A percentile compares a stretch with the other conserved stretches of the same genome.
Evolutionary conservation across 2,888 invertebrate species (phyloP).

Genomic region (Tinea pellionella): DNA sequence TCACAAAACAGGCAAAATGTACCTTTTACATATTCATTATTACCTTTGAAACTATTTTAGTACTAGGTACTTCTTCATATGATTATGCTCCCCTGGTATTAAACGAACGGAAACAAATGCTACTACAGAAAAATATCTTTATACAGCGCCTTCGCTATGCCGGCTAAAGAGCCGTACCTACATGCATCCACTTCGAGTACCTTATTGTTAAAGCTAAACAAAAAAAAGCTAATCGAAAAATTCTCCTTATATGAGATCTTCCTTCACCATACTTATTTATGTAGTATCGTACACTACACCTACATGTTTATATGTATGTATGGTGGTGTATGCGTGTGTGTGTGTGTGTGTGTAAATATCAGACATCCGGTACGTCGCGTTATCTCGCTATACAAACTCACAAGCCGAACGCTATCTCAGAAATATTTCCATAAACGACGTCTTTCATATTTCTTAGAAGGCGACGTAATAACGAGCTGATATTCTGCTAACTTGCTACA

Average conservation of each 20-base stretch:
- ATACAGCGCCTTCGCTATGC: too few relatives aligned
- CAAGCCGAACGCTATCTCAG: slow-evolving; percentile 39
- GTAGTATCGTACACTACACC: background rate
- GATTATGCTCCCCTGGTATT: too few relatives aligned
- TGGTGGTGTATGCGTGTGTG: background rate
- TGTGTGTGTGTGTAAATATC: slow-evolving; percentile 9
- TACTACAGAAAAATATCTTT: too few relatives aligned
- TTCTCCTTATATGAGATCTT: background rate
- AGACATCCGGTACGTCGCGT: slow-evolving; percentile 25
- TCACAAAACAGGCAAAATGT: slow-evolving; percentile 27
- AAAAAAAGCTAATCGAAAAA: too few relatives aligned
- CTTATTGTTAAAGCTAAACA: too few relatives aligned
- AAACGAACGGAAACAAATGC: too few relatives aligned
- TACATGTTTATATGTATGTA: too few relatives aligned
- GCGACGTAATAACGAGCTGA: background rate
- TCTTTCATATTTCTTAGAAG: slow-evolving; percentile 18
- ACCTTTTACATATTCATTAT: background rate
- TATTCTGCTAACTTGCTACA: background rate
- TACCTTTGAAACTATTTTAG: too few relatives aligned
- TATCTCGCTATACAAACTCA: slow-evolving; percentile 53
- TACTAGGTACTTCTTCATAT: too few relatives aligned
- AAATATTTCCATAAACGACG: slow-evolving; percentile 56
- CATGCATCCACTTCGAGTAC: too few relatives aligned
- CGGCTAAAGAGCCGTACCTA: too few relatives aligned
- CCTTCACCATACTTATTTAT: background rate